Evolutionary conservation across 2,888 invertebrate species (phyloP).

Genomic region (Hirtodrosophila alboralis): DNA sequence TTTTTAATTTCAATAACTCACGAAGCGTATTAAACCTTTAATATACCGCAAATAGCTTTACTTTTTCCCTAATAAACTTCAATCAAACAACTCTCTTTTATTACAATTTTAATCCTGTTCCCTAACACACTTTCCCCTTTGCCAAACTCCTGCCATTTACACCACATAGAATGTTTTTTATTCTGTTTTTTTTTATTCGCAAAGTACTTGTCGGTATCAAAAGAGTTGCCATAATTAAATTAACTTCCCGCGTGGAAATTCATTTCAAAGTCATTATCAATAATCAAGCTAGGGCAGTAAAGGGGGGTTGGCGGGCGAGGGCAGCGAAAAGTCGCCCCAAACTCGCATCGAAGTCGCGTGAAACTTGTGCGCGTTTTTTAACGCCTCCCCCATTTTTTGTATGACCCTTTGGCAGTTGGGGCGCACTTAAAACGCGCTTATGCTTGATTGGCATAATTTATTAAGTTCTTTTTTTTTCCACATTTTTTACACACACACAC

Average conservation of each 20-base stretch:
- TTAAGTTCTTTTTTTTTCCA: constrained; percentile 52
- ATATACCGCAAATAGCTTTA: no score
- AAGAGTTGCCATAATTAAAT: constrained; percentile 72
- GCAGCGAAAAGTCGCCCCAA: constrained; percentile 17
- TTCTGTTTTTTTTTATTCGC: constrained; percentile 10
- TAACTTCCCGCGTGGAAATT: constrained; percentile 69
- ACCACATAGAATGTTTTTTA: constrained; percentile 34
- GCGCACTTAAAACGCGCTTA: constrained; percentile 74
- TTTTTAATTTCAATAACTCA: no score
- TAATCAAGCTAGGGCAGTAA: constrained; percentile 49
- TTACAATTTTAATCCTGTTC: constrained; percentile 15
- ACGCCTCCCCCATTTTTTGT: constrained; percentile 15
- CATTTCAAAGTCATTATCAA: constrained; percentile 75
- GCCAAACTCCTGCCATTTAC: constrained; percentile 7
- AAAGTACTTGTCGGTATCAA: constrained; percentile 41
- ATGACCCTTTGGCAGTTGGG: constrained; percentile 49
- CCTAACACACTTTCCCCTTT: no score
- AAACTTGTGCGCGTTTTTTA: constrained; percentile 21
- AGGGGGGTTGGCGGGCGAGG: background rate
- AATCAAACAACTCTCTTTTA: constrained; percentile 26
- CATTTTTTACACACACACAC: constrained; percentile 7
- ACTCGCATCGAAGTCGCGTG: constrained; percentile 11
- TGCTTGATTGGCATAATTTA: constrained; percentile 76
- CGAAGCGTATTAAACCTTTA: no score
- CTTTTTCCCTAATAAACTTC: constrained; percentile 1